Base-by-base conservation (phyloP, 2,888 invertebrate species). In the Diaperis boleti region DNA sequence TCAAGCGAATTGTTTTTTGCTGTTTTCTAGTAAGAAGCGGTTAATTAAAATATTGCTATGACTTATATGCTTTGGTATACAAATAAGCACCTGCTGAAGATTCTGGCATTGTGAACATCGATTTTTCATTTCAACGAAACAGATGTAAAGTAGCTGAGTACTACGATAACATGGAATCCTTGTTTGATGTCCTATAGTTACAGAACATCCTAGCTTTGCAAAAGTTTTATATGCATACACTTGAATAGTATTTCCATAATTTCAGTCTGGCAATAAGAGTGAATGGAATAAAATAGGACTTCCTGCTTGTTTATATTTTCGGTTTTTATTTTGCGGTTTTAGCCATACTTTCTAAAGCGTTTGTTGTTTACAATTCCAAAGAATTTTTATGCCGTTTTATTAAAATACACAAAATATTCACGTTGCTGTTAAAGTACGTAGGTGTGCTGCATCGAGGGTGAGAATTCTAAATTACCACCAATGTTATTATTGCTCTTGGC, bases 241-340 rank as follows among this genome's bases (percentile, higher is more conserved):
- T 37, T 42, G 55, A 45, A 31, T 35, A 44, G 41, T 52, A 60
- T 60, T 41, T 50, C 47, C 57, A 57, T 45, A 52, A 59, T 59
- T 45, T 47, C 33, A 57, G 22, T 6, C 35, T 11, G 18, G 15
- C 55, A 55, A 39, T 20, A 42, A 41, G 37, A 52, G 7, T 37
- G 35, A 57, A 57, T 57, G 45, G 57, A 57, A 42, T 52, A 59
- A 54, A 13, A 60, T 42, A 45, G 14, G 44, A 54, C 31, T 49
- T 45, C 41, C 20, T 20, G 42, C 44, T 52, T 44, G 54, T 60
- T 59, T 49, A 49, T 33, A 54, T 45, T 47, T 55, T 42, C 41
- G 26, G 47, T 59, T 59, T 49, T 41, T 47, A 52, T 37, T 5
- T 22, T 22, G 31, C 22, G 31, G 45, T 33, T 31, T 57, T 20